Conservation (phyloP, 1,140 invertebrate genomes). For the Leguminivora glycinivorella region DNA sequence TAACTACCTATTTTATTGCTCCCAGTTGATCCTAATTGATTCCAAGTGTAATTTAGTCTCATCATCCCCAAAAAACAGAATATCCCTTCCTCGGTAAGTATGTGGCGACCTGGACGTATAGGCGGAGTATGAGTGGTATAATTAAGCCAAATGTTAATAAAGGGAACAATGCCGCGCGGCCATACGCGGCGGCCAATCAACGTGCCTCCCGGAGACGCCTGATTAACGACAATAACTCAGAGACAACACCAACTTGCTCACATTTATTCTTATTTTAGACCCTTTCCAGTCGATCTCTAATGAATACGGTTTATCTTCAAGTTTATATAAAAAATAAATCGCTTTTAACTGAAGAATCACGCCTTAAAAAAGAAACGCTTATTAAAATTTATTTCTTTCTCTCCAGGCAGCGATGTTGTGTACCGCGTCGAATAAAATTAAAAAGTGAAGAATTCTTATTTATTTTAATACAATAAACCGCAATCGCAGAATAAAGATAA, state of each 20-base stretch:
- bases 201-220: conserved; percentile 54
- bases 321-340: conserved; percentile 79
- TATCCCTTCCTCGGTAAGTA: conserved; percentile 17
- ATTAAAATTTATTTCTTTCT: conserved; percentile 80
- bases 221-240: conserved; percentile 76
- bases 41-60: background rate
- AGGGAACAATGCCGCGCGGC: conserved; percentile 53
- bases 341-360: conserved; percentile 79
- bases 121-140: conserved; percentile 46
- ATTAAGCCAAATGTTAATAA: conserved; percentile 58
- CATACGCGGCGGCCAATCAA: conserved; percentile 53
- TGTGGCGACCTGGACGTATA: conserved; percentile 33
- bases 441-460: conserved; percentile 79
- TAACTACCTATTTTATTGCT: conserved; percentile 5
- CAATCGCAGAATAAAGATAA: conserved; percentile 79
- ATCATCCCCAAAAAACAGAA: conserved; percentile 20
- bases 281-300: conserved; percentile 77
- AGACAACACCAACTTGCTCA: conserved; percentile 70
- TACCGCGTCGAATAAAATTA: conserved; percentile 77
- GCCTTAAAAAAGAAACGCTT: conserved; percentile 79
- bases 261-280: conserved; percentile 74
- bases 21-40: background rate
- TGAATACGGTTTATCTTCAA: conserved; percentile 78
- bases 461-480: conserved; percentile 80
- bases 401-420: conserved; percentile 74